Conservation (phyloP, 2,888 invertebrate genomes). For the Nesidiocoris tenuis region DNA sequence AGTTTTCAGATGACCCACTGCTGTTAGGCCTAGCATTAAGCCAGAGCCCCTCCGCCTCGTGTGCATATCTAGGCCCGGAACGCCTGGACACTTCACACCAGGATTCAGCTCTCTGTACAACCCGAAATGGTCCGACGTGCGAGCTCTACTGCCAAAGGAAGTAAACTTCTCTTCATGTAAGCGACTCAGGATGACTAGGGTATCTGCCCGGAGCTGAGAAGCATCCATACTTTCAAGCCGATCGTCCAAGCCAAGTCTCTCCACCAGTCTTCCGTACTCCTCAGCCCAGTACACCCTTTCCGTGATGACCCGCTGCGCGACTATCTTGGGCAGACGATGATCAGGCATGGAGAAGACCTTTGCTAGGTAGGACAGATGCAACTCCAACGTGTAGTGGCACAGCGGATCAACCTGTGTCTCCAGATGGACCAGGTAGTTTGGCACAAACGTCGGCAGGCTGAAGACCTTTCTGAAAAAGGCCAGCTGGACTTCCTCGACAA, state of each 20-base stretch:
- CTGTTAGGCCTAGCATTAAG: not conserved
- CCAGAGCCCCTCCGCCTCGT: not conserved
- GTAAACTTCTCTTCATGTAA: not conserved
- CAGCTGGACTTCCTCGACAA: not conserved
- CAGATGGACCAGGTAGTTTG: not conserved
- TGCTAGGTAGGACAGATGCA: too few relatives aligned
- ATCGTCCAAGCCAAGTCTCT: too few relatives aligned
- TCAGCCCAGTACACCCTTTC: too few relatives aligned
- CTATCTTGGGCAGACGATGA: too few relatives aligned
- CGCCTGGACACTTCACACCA: not conserved
- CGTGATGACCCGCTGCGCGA: too few relatives aligned
- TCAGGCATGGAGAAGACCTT: too few relatives aligned
- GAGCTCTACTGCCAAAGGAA: not conserved
- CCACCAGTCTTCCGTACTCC: too few relatives aligned
- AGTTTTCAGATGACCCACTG: not conserved
- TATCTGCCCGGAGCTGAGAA: too few relatives aligned
- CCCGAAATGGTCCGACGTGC: not conserved
- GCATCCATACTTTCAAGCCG: too few relatives aligned
- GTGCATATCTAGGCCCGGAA: not conserved
- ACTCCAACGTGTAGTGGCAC: too few relatives aligned
- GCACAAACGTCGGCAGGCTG: not conserved
- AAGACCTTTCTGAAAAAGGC: not conserved
- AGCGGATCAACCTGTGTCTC: slow-evolving; percentile 4
- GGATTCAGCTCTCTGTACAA: not conserved
- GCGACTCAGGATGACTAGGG: not conserved